A percentile compares a stretch with the other conserved stretches of the same genome.
These are phyloP conservation scores for Paraescarpia echinospica DNA, from an alignment of 1,140 invertebrate genomes.

Conservation along the genomic window DNA sequence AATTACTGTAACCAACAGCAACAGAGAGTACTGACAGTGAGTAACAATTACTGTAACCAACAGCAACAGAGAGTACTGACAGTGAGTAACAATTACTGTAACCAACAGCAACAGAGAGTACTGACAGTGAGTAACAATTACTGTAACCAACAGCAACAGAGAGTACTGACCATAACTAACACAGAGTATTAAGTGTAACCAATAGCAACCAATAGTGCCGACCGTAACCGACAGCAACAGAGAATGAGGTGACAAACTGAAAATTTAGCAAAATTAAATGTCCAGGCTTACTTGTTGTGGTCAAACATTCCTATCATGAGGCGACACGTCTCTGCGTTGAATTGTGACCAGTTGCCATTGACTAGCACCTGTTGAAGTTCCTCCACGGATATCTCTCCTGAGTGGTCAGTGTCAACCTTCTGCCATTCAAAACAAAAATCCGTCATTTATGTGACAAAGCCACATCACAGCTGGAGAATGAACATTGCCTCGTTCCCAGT, in stretches of 20 bases:
- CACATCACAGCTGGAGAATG: too few species aligned
- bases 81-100: too few species aligned
- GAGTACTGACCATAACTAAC: slow-evolving; percentile 18
- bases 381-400: slow-evolving; percentile 56
- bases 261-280: neutral
- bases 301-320: slow-evolving; percentile 72
- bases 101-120: too few species aligned
- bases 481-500: too few species aligned
- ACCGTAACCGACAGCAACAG: too few species aligned
- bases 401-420: slow-evolving; percentile 79
- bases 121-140: too few species aligned
- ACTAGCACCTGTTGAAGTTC: slow-evolving; percentile 54
- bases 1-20: too few species aligned
- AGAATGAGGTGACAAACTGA: neutral
- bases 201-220: neutral
- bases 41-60: too few species aligned
- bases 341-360: slow-evolving; percentile 57
- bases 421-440: slow-evolving; percentile 35
- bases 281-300: slow-evolving; percentile 53
- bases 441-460: neutral
- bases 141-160: neutral
- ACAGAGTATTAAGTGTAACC: too few species aligned
- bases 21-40: too few species aligned
- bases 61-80: too few species aligned
- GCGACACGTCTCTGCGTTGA: slow-evolving; percentile 56